Evolutionary conservation across 2,888 invertebrate species (phyloP).

Genomic region (Nephrocerus scutellatus): DNA sequence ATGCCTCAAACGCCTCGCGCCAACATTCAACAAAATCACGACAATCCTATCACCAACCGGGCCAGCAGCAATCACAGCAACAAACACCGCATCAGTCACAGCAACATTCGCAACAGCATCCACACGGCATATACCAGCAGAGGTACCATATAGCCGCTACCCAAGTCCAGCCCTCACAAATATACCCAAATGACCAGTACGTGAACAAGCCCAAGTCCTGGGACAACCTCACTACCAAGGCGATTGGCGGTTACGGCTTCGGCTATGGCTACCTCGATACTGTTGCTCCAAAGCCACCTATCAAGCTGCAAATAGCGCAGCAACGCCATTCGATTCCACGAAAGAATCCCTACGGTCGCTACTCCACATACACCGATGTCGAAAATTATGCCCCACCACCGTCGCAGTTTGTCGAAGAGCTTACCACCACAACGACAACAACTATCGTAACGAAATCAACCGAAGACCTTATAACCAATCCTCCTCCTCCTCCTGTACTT

Average conservation of each 20-base stretch:
- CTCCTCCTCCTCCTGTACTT: slow-evolving; percentile 3
- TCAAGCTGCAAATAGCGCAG: slow-evolving; percentile 49
- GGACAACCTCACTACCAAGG: slow-evolving; percentile 82
- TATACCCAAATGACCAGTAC: slow-evolving; percentile 48
- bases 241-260: slow-evolving; percentile 78
- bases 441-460: slow-evolving; percentile 63
- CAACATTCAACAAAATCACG: slow-evolving; percentile 57
- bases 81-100: slow-evolving; percentile 33
- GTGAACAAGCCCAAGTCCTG: slow-evolving; percentile 76
- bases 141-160: slow-evolving; percentile 45
- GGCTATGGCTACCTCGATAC: slow-evolving; percentile 79
- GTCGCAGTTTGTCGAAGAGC: slow-evolving; percentile 47
- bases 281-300: slow-evolving; percentile 45
- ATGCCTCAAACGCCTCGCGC: too few species aligned
- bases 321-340: slow-evolving; percentile 48
- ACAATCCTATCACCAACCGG: slow-evolving; percentile 47
- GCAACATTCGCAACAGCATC: slow-evolving; percentile 43
- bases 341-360: slow-evolving; percentile 46
- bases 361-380: slow-evolving; percentile 45
- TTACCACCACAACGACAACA: slow-evolving; percentile 51
- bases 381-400: slow-evolving; percentile 48
- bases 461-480: slow-evolving; percentile 59
- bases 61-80: slow-evolving; percentile 49
- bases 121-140: slow-evolving; percentile 40
- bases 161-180: slow-evolving; percentile 47